Percentiles rank a stretch among this genome's conserved stretches.
phyloP scores from a whole-genome alignment of 1,140 invertebrate species.

The Patella vulgata region DNA sequence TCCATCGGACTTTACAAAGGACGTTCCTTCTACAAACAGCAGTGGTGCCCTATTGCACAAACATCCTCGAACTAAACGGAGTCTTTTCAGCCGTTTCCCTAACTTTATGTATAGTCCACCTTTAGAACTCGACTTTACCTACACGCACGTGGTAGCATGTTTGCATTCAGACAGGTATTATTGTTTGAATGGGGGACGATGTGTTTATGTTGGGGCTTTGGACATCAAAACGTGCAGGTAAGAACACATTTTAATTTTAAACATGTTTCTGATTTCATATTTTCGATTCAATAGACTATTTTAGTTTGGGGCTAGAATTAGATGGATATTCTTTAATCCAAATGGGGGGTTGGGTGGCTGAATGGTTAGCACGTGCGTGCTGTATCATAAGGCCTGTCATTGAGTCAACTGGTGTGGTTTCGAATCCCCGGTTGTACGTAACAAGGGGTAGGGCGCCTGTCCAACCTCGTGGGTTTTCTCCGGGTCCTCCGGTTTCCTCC shows the following conservation, averaged over 20 bases:
- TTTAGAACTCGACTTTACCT: slow-evolving; percentile 19
- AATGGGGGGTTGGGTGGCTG: too few relatives aligned
- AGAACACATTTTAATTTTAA: slow-evolving; percentile 5
- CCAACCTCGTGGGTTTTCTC: too few relatives aligned
- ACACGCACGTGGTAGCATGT: slow-evolving; percentile 34
- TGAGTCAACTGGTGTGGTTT: too few relatives aligned
- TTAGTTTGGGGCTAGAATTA: too few relatives aligned
- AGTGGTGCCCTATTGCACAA: neutral
- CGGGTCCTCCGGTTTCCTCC: too few relatives aligned
- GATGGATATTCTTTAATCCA: too few relatives aligned
- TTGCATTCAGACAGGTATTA: slow-evolving; percentile 33
- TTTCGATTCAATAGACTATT: too few relatives aligned
- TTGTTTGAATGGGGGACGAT: slow-evolving; percentile 45
- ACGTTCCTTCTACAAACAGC: neutral
- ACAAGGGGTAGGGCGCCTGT: too few relatives aligned
- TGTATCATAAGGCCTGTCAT: too few relatives aligned
- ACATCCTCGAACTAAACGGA: neutral
- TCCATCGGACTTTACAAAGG: neutral
- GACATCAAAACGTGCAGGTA: slow-evolving; percentile 50
- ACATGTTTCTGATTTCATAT: too few relatives aligned
- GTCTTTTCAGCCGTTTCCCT: slow-evolving; percentile 7
- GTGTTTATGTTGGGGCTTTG: slow-evolving; percentile 42
- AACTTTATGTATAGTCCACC: slow-evolving; percentile 7
- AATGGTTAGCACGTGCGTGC: too few relatives aligned
- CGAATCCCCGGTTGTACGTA: too few relatives aligned